These are phyloP conservation scores for Eremophila alpestris DNA, from an alignment of 2,797 vertebrate genomes.

Conservation along the genomic window DNA sequence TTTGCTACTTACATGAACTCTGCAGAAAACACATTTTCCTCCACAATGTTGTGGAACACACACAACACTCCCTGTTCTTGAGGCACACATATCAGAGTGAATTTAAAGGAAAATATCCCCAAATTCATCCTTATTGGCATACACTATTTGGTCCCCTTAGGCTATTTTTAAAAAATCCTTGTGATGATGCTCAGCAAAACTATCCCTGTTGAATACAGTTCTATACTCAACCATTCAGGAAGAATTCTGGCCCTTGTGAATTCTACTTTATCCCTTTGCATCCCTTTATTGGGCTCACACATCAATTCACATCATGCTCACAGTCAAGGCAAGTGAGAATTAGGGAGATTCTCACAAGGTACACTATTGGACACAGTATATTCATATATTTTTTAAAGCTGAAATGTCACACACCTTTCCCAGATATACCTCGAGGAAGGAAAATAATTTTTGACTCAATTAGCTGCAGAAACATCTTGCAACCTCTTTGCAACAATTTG, in stretches of 20 bases:
- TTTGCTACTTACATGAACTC: background rate
- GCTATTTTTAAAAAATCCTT: background rate
- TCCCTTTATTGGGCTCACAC: background rate
- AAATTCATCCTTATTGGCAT: background rate
- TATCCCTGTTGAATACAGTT: background rate
- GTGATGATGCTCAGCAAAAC: background rate
- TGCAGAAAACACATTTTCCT: background rate
- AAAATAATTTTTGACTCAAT: background rate
- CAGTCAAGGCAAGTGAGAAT: background rate
- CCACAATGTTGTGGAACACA: background rate
- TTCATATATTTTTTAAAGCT: background rate
- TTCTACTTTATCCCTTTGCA: background rate
- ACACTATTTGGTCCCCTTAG: background rate
- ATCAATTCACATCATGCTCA: background rate
- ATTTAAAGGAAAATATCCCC: background rate
- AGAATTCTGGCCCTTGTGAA: rapidly evolving
- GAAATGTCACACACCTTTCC: background rate
- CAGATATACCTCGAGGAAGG: background rate
- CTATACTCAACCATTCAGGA: background rate
- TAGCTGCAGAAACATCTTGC: background rate
- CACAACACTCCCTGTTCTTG: background rate
- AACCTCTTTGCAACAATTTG: constrained; percentile 10
- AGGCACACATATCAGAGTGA: background rate
- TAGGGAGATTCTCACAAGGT: background rate
- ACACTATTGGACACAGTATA: background rate